A percentile compares a stretch with the other conserved stretches of the same genome.
Conservation (phyloP, 2,888 invertebrate species). For the Sminthurinus aureus region DNA sequence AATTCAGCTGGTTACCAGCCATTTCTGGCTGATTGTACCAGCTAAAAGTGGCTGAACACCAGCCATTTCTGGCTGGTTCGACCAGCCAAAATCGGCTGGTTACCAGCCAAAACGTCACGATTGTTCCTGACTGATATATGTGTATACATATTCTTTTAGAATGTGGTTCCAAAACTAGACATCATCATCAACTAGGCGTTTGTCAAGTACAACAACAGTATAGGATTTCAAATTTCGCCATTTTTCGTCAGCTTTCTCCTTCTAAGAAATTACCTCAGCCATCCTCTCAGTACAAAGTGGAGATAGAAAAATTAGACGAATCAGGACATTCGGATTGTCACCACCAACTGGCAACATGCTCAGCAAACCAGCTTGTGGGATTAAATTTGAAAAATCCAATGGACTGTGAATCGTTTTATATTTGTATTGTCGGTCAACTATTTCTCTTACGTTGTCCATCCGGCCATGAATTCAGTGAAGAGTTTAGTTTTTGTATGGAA, state of each 20-base stretch:
- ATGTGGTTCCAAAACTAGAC: background rate
- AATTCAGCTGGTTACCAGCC: too few species aligned
- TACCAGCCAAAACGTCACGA: too few species aligned
- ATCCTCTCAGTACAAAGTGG: background rate
- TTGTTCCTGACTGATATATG: too few species aligned
- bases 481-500: slow-evolving; percentile 36
- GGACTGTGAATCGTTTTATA: slow-evolving; percentile 39
- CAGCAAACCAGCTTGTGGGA: slow-evolving; percentile 31
- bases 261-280: background rate
- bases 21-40: too few species aligned
- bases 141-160: too few species aligned
- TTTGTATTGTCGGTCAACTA: slow-evolving; percentile 39
- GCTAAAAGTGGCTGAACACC: too few species aligned
- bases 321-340: background rate
- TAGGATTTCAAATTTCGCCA: slow-evolving; percentile 18
- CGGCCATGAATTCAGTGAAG: slow-evolving; percentile 32
- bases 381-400: slow-evolving; percentile 38
- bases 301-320: background rate
- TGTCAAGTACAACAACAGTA: background rate
- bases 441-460: slow-evolving; percentile 37
- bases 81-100: too few species aligned
- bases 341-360: slow-evolving; percentile 16
- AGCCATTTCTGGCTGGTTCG: too few species aligned
- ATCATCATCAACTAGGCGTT: background rate
- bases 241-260: slow-evolving; percentile 10